Percentiles rank a stretch among this genome's conserved stretches.
phyloP scores from a whole-genome alignment of 2,113 vertebrate species.

The Eulemur rufifrons region DNA sequence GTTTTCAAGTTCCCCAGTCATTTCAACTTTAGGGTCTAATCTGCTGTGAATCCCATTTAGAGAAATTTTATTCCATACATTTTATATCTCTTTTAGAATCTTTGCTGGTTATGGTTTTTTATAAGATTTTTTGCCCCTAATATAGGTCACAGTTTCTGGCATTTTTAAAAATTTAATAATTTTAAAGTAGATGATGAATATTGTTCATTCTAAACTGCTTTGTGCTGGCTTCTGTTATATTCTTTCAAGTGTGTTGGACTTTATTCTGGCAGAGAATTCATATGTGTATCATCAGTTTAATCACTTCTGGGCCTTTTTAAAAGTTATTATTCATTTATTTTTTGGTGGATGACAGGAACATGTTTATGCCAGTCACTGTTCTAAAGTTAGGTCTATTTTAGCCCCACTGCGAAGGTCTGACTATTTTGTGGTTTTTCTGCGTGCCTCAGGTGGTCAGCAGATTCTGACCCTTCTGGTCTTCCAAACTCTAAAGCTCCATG shows the following conservation, averaged over 20 bases:
- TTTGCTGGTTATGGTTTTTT: background rate
- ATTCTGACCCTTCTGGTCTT: background rate
- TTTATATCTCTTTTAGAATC: background rate
- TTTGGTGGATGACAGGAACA: background rate
- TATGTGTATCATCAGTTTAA: background rate
- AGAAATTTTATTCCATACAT: background rate
- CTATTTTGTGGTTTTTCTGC: background rate
- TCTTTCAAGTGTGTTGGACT: background rate
- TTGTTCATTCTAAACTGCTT: background rate
- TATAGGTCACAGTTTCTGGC: background rate
- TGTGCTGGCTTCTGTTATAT: background rate
- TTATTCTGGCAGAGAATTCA: background rate
- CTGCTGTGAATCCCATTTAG: background rate
- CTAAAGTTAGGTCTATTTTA: background rate
- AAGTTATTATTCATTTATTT: background rate
- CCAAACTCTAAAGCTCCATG: background rate
- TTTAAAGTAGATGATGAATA: background rate
- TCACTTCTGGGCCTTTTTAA: background rate
- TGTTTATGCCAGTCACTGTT: background rate
- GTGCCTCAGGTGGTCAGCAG: background rate
- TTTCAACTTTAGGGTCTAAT: background rate
- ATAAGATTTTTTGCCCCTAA: background rate
- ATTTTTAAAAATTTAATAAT: background rate
- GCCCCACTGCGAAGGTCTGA: accelerated
- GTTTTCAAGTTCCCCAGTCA: background rate